Base-by-base conservation (phyloP, 2,797 vertebrate genomes). In the Neosilurus mollespiculum region DNA sequence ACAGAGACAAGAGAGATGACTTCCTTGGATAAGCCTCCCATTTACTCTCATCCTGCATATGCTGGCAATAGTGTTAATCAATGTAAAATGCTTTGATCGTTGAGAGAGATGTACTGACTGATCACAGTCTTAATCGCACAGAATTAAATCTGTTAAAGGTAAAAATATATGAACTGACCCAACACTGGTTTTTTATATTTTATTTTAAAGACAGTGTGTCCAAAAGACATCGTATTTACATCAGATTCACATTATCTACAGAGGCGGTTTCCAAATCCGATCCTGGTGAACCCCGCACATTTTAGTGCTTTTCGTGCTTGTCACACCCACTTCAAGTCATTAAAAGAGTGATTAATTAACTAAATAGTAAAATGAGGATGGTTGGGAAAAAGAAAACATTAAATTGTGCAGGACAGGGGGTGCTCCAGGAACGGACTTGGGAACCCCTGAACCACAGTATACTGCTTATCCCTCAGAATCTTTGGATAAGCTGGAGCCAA, bases 61-160 rank as follows among this genome's bases (percentile, higher is more conserved):
- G 86, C 89, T 87, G 82, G 87, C 86, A 89, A 88, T 75, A 87
- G 88, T 26, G 82, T 85, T 87, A 89, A 89, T 53, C 86, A 89
- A 70, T 78, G 86, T 89, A 78, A 87, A 77, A 83, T 76, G 81
- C 79, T 91, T 91, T 90, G 85, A 65, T 87, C 85, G 87, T 24
- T 9, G 85, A 88, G 90, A 88, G 82, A 79, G 88, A 79, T 88
- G 91, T 90, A 93, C 88, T 75, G 86, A 87, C 85, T 59, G 56
- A 54, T 62, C 78, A 66, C 82, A 82, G 79, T 83, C 88, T 86
- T 86, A 85, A 70, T 1, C 10, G 79, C 65, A 83, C 83, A 85
- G 85, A 83, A 84, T 77, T 90, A 87, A 84, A 26, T 86, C 61
- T 69, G 83, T 49, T 72, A 88, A 78, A 76, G 81, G 77, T 81